These are phyloP conservation scores for Amphipyra berbera DNA, from an alignment of 2,888 invertebrate genomes.

Conservation along the genomic window DNA sequence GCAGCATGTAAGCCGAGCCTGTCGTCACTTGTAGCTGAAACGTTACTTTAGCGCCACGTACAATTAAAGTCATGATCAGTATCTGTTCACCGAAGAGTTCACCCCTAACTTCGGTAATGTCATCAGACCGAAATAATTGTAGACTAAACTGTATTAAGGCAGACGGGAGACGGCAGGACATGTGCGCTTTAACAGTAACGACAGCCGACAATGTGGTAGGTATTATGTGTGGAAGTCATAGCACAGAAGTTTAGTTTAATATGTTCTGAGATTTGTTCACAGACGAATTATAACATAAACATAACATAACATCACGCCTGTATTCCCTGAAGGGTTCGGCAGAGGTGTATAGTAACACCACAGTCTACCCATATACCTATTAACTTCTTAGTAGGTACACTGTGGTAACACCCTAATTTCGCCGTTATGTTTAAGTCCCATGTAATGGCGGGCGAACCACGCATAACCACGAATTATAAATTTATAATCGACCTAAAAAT, in stretches of 20 bases:
- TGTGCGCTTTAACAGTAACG: conserved; percentile 59
- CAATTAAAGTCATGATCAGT: conserved; percentile 87
- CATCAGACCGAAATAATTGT: conserved; percentile 62
- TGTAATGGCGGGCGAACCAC: no score
- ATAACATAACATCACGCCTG: no score
- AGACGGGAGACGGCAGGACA: conserved; percentile 54
- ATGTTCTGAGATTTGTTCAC: not conserved
- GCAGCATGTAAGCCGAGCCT: conserved; percentile 70
- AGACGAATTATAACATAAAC: not conserved
- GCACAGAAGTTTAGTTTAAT: conserved; percentile 28
- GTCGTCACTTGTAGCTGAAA: conserved; percentile 76
- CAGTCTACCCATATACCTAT: no score
- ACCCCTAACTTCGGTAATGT: conserved; percentile 64
- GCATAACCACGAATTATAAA: no score
- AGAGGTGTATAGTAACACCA: no score
- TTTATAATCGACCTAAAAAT: no score
- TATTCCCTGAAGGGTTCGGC: no score
- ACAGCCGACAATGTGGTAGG: conserved; percentile 45
- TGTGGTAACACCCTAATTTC: no score
- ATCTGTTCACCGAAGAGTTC: conserved; percentile 85
- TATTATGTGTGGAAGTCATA: not conserved
- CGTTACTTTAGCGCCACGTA: conserved; percentile 87
- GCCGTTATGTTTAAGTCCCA: no score
- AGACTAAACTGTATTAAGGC: conserved; percentile 53
- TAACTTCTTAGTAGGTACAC: no score